phyloP scores from a whole-genome alignment of 2,113 vertebrate genomes.

The Ivindomyrus marchei region DNA sequence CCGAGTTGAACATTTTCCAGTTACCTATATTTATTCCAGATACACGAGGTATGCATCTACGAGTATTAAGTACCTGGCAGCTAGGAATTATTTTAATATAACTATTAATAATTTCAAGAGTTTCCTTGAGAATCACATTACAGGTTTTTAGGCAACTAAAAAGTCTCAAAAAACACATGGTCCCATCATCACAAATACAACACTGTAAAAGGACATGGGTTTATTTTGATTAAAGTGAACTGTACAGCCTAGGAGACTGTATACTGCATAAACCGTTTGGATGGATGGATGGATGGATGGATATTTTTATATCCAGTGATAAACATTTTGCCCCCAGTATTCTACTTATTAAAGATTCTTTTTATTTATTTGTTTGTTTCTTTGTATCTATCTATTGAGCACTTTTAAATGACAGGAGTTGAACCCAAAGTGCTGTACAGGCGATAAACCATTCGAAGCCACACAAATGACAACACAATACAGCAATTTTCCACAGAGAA shows the following conservation, averaged over 20 bases:
- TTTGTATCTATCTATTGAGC: too few species aligned
- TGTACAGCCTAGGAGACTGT: neutral
- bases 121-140: neutral
- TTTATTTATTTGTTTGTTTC: too few species aligned
- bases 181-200: neutral
- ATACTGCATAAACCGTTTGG: neutral
- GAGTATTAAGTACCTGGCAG: neutral
- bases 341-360: neutral
- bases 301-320: neutral
- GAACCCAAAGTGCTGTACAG: too few species aligned
- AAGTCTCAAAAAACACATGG: neutral
- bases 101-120: neutral
- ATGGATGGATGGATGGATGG: neutral
- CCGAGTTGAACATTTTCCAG: neutral
- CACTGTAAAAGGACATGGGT: neutral
- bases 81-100: neutral
- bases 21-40: slow-evolving; percentile 4
- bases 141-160: neutral
- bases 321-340: neutral
- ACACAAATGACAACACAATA: too few species aligned
- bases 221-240: neutral
- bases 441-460: too few species aligned
- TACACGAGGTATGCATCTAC: slow-evolving; percentile 6
- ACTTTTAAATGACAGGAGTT: too few species aligned
- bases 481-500: neutral